Base-by-base conservation (phyloP, 2,888 invertebrate genomes). In the Chymomyza amoena region DNA sequence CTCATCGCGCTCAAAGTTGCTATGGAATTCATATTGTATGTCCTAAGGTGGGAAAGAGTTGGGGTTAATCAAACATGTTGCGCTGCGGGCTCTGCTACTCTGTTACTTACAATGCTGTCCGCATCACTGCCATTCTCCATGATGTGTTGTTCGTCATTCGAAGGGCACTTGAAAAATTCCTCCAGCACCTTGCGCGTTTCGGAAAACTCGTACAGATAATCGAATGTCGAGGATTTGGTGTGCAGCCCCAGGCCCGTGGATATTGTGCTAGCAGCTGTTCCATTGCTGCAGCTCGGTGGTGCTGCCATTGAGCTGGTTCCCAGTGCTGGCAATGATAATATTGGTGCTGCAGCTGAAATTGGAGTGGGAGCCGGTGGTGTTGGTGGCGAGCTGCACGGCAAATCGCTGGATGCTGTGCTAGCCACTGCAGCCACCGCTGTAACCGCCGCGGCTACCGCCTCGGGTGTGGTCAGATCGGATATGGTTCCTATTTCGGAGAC, bases 121-220 rank as follows among this genome's bases (percentile, higher is more conserved):
- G 90, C 91, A 80, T 92, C 92, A 76, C 92, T 92, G 79, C 90
- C 90, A 77, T 92, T 92, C 79, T 92, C 92, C 78, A 91, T 88
- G 52, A 88, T 89, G 73, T 93, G 91, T 77, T 94, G 94, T 76
- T 94, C 94, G 77, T 93, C 93, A 28, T 93, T 93, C 15, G 85
- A 86, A 64, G 85, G 87, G 90, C 96, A 96, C 91, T 96, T 95
- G 93, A 97, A 97, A 93, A 97, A 97, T 92, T 97, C 97, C 91
- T 97, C 97, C 60, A 97, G 93, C 66, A 97, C 97, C 92, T 97
- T 97, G 81, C 97, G 93, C 65, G 97, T 97, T 92, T 97, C 97
- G 5, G 97, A 97, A 92, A 97, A 97, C 92, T 97, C 97, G 91
- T 97, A 97, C 77, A 97, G 92, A 92, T 97, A 97, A 93, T 97